Evolutionary conservation across 2,888 invertebrate genomes (phyloP).

Genomic region (Aromia moschata): DNA sequence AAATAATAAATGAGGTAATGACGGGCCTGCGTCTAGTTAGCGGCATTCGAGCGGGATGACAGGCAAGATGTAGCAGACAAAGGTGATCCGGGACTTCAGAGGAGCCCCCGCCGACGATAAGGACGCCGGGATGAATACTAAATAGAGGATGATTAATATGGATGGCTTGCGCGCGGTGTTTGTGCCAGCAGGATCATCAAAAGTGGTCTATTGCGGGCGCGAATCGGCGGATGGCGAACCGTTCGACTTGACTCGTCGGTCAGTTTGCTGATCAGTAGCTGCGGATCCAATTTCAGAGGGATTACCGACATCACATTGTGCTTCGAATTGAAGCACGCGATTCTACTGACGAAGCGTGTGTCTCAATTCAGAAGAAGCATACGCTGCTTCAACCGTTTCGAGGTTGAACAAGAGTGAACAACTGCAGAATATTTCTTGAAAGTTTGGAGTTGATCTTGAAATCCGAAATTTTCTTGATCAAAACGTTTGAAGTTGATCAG

Average conservation of each 20-base stretch:
- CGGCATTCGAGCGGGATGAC: conserved; percentile 47
- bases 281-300: not conserved
- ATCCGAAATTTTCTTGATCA: no score
- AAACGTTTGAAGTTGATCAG: no score
- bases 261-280: conserved; percentile 6
- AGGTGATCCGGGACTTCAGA: conserved; percentile 43
- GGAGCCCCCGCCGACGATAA: conserved; percentile 47
- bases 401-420: no score
- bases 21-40: conserved; percentile 48
- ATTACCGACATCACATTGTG: no score
- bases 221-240: no score
- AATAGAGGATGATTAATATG: conserved; percentile 58
- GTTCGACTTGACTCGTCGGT: conserved; percentile 5
- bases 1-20: conserved; percentile 54
- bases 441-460: no score
- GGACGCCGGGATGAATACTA: conserved; percentile 56
- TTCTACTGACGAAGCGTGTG: no score
- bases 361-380: no score
- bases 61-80: conserved; percentile 51
- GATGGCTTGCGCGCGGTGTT: conserved; percentile 49
- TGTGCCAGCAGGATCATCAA: conserved; percentile 41
- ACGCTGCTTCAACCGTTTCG: no score
- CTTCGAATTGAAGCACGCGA: no score
- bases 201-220: conserved; percentile 30
- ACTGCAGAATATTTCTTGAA: no score